Evolutionary conservation across 1,140 invertebrate species (phyloP).

Genomic region (Asobara japonica): DNA sequence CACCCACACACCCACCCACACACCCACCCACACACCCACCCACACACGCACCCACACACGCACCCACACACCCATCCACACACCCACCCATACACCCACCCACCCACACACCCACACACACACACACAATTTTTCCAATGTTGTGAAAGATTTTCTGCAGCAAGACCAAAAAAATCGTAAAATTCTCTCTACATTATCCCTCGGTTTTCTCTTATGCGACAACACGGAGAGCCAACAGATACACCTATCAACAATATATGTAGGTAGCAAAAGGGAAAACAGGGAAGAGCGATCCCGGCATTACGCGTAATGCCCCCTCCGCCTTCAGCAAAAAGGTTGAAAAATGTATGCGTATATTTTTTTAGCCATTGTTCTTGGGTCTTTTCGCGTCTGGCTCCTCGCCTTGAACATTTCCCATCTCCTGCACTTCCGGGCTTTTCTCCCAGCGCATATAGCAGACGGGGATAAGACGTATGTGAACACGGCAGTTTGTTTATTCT

Average conservation of each 20-base stretch:
- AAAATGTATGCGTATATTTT: constrained; percentile 6
- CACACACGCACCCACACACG: too few species aligned
- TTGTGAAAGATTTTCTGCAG: too few species aligned
- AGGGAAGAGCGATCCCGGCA: background rate
- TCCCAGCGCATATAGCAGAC: background rate
- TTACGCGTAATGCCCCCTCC: background rate
- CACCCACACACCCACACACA: too few species aligned
- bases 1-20: too few species aligned
- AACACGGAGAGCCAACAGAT: background rate
- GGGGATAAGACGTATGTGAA: constrained; percentile 2
- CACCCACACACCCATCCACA: too few species aligned
- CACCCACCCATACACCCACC: too few species aligned
- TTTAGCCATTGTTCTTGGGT: background rate
- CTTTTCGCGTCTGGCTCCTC: background rate
- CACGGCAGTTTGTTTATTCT: constrained; percentile 9
- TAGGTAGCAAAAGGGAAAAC: background rate
- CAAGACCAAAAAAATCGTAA: too few species aligned
- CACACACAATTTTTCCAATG: too few species aligned
- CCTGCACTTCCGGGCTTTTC: background rate
- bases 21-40: too few species aligned
- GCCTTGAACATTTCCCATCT: background rate
- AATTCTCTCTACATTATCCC: too few species aligned
- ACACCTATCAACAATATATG: background rate
- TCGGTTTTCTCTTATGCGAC: background rate
- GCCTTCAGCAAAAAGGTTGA: background rate